Evolutionary conservation across 2,888 invertebrate genomes (phyloP), one percentile per base, ranked within the genome.

Genomic region (Drosophila siamana): DNA sequence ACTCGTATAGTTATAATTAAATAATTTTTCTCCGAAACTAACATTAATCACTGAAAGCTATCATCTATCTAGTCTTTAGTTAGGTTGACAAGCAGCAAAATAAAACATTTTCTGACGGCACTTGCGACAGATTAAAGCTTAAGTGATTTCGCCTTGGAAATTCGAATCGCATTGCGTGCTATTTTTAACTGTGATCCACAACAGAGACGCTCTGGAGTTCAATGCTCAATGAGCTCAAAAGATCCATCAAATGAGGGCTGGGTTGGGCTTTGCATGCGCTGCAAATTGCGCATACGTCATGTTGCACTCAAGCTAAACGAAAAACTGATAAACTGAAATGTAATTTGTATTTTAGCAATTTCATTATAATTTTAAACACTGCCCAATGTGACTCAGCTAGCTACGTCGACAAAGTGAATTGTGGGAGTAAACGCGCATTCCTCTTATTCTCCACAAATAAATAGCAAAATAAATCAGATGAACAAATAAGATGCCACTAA

Each of bases 251-350:
- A 16, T 41, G 41, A 41, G 40, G 28, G 28, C 40, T 30, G 28
- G 28, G 19, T 41, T 28, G n/a, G 41, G 33, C 33, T 4, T 33
- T 33, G 33, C 33, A 33, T n/a, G 33, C 33, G 33, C 33, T 5
- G 11, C 33, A 33, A 33, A 40, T 50, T 22, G 28, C 54, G 36
- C 41, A 52, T 75, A 51, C 63, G 64, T 69, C 64, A 50, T 51
- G 70, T 41, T 57, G 48, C 54, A 75, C n/a, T 43, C 1, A 16
- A 15, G 30, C 6, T 16, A 48, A 44, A 8, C 15, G 9, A 6
- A 50, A 70, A 51, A 19, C 43, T 62, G 63, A 74, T 62, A 72
- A 63, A 40, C 41, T 13, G 7, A 22, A 57, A 13, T 61, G 33
- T 15, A 51, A 46, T 50, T 55, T 48, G 41, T 15, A 24, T 41